Percentiles rank a stretch among this genome's conserved stretches.
These are phyloP conservation scores for Oreonectes daqikongensis DNA, from an alignment of 2,797 vertebrate species.

Conservation along the genomic window DNA sequence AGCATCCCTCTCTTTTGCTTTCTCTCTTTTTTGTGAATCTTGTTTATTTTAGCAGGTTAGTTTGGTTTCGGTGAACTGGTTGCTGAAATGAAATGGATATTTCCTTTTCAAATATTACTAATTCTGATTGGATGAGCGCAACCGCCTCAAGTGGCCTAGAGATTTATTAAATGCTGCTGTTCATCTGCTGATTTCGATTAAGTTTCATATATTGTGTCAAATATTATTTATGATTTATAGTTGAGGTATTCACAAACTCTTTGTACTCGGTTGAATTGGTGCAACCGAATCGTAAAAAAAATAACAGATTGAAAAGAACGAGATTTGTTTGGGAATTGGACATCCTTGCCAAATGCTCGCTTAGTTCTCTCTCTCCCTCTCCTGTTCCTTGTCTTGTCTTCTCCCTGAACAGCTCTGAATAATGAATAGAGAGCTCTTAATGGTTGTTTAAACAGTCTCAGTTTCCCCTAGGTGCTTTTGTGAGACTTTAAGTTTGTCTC, in stretches of 20 bases:
- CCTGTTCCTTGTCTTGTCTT: not conserved
- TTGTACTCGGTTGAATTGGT: not conserved
- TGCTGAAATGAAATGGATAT: not conserved
- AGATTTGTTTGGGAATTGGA: constrained; percentile 3
- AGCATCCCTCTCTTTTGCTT: not conserved
- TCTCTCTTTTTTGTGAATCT: not conserved
- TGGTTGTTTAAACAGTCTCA: constrained; percentile 25
- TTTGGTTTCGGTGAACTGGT: not conserved
- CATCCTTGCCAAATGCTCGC: not conserved
- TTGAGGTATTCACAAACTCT: not conserved
- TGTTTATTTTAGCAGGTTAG: not conserved
- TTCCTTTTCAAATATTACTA: not conserved
- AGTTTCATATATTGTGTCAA: not conserved
- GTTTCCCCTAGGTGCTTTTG: constrained; percentile 33
- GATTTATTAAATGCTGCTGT: not conserved
- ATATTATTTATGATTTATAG: not conserved
- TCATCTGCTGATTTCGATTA: not conserved
- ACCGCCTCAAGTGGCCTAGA: not conserved
- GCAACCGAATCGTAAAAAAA: not conserved
- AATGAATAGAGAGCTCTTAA: constrained; percentile 38
- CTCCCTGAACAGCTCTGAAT: constrained; percentile 19
- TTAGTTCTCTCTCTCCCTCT: not conserved
- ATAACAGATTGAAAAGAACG: not conserved
- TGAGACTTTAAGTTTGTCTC: constrained; percentile 22
- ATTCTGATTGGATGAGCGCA: too few relatives aligned